A percentile compares a stretch with the other conserved stretches of the same genome.
Conservation (phyloP, 2,113 vertebrate genomes). For the Zosterops hypoxanthus region DNA sequence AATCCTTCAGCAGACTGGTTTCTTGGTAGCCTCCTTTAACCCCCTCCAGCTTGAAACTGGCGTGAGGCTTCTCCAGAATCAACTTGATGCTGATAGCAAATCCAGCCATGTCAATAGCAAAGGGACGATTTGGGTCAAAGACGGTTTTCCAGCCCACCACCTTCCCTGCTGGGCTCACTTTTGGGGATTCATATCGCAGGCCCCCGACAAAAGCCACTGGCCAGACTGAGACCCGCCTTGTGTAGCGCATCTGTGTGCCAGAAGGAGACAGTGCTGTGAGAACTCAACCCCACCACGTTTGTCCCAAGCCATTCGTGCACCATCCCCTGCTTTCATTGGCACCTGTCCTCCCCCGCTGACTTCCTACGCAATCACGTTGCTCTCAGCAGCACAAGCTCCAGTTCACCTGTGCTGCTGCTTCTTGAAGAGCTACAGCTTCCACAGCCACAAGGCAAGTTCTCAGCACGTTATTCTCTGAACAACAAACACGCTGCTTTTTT, state of each 20-base stretch:
- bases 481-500: neutral
- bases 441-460: neutral
- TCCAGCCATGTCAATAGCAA: conserved; percentile 90
- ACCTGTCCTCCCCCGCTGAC: neutral
- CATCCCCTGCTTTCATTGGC: neutral
- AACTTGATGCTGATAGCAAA: conserved; percentile 85
- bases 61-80: conserved; percentile 83
- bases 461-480: neutral
- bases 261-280: conserved; percentile 15
- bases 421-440: neutral
- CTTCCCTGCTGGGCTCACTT: conserved; percentile 81
- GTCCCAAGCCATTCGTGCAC: neutral
- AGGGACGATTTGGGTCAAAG: conserved; percentile 86
- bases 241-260: conserved; percentile 83
- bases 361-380: neutral
- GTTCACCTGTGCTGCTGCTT: neutral
- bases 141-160: conserved; percentile 88
- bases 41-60: conserved; percentile 85
- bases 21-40: conserved; percentile 88
- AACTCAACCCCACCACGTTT: accelerated
- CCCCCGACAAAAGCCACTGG: conserved; percentile 88
- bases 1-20: conserved; percentile 84
- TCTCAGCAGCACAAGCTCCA: neutral
- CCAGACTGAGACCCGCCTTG: conserved; percentile 85
- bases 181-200: conserved; percentile 83